Evolutionary conservation across 2,888 invertebrate species (phyloP).

Genomic region (Physocephala rufipes): DNA sequence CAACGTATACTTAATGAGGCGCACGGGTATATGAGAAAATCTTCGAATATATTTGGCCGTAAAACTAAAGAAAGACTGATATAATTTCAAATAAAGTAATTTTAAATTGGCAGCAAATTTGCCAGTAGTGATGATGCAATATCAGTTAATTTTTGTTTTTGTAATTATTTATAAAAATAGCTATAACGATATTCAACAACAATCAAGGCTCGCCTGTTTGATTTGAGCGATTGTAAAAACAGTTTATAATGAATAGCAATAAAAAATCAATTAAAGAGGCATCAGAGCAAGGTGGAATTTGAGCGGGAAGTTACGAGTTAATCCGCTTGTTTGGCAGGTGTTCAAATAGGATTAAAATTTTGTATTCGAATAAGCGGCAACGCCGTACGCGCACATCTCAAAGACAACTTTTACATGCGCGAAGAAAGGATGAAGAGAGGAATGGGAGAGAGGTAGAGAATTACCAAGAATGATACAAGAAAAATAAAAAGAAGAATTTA

Average conservation of each 20-base stretch:
- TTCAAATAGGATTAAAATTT: neutral
- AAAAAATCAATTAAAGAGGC: conserved; percentile 4
- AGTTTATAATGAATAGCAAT: neutral
- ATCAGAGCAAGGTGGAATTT: neutral
- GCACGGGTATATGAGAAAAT: too few relatives aligned
- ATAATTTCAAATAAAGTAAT: too few relatives aligned
- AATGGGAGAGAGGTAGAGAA: neutral
- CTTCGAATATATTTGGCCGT: too few relatives aligned
- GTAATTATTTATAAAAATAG: too few relatives aligned
- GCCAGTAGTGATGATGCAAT: too few relatives aligned
- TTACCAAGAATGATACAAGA: neutral
- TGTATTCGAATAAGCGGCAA: neutral
- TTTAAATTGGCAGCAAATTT: too few relatives aligned
- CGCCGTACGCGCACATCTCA: neutral
- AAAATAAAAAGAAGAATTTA: neutral
- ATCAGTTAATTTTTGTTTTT: too few relatives aligned
- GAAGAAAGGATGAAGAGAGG: neutral
- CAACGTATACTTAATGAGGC: too few relatives aligned
- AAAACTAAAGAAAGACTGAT: too few relatives aligned
- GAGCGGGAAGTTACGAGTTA: neutral
- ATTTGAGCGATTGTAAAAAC: neutral
- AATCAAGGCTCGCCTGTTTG: neutral
- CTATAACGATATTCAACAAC: too few relatives aligned
- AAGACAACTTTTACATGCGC: neutral
- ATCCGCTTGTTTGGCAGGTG: neutral